These are phyloP conservation scores for Channallabes apus DNA, from an alignment of 2,797 vertebrate genomes.

Conservation along the genomic window DNA sequence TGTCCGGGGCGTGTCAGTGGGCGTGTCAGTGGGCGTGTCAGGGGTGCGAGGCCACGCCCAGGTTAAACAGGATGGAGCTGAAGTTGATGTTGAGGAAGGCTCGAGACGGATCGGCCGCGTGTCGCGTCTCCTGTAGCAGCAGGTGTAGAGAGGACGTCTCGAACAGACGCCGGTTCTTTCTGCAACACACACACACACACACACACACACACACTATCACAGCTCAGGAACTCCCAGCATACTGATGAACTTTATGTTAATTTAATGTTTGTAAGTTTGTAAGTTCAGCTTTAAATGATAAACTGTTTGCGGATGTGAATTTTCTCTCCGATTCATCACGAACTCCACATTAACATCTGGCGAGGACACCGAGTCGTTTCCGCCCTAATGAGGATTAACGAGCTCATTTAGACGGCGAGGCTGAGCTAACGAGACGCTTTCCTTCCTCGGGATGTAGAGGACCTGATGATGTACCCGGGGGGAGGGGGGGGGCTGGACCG, in stretches of 20 bases:
- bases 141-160: slow-evolving; percentile 79
- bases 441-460: not conserved
- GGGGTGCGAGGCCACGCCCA: slow-evolving; percentile 56
- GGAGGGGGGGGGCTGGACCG: no score
- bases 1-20: no score
- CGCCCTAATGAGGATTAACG: slow-evolving; percentile 39
- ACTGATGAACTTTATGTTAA: no score
- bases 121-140: slow-evolving; percentile 79
- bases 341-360: slow-evolving; percentile 32
- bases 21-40: not conserved
- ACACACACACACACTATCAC: no score
- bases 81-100: slow-evolving; percentile 84
- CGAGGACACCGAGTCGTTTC: not conserved
- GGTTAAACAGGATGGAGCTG: slow-evolving; percentile 81
- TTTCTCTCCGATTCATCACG: not conserved
- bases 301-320: no score
- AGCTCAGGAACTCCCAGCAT: no score
- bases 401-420: not conserved
- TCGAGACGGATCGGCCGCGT: slow-evolving; percentile 71
- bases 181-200: slow-evolving; percentile 58
- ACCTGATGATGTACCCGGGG: not conserved
- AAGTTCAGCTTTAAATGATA: no score
- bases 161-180: slow-evolving; percentile 86
- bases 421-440: slow-evolving; percentile 23
- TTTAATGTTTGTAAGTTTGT: no score